phyloP scores from a whole-genome alignment of 2,113 vertebrate genomes.

The Lophius piscatorius region DNA sequence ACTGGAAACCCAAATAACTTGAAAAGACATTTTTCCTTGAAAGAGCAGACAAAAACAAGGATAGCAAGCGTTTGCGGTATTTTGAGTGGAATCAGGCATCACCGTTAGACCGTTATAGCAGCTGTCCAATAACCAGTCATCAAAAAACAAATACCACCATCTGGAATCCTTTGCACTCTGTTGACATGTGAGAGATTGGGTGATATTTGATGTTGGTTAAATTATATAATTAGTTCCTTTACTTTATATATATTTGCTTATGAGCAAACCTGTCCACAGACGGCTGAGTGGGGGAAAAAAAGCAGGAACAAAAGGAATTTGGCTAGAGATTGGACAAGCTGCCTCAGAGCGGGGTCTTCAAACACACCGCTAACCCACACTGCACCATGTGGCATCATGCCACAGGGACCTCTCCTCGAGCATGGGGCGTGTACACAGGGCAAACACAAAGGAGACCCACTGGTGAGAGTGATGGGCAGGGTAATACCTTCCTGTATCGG shows the following conservation, averaged over 20 bases:
- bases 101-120: background rate
- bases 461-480: conserved; percentile 64
- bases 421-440: conserved; percentile 65
- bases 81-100: conserved; percentile 9
- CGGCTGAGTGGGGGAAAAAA: background rate
- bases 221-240: conserved; percentile 8
- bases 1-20: conserved; percentile 38
- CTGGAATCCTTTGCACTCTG: conserved; percentile 11
- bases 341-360: conserved; percentile 62
- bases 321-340: conserved; percentile 40
- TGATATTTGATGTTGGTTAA: conserved; percentile 9
- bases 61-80: background rate
- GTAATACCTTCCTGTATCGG: conserved; percentile 74
- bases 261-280: conserved; percentile 21
- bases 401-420: conserved; percentile 69
- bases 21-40: conserved; percentile 35
- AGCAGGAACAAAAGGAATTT: conserved; percentile 30
- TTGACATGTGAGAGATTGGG: conserved; percentile 2
- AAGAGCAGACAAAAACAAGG: conserved; percentile 24
- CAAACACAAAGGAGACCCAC: conserved; percentile 77
- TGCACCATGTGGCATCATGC: conserved; percentile 66
- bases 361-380: conserved; percentile 67
- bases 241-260: conserved; percentile 7
- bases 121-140: conserved; percentile 5
- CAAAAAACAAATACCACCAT: conserved; percentile 25